These are phyloP conservation scores for Piaya cayana DNA, from an alignment of 2,113 vertebrate species.

Conservation along the genomic window DNA sequence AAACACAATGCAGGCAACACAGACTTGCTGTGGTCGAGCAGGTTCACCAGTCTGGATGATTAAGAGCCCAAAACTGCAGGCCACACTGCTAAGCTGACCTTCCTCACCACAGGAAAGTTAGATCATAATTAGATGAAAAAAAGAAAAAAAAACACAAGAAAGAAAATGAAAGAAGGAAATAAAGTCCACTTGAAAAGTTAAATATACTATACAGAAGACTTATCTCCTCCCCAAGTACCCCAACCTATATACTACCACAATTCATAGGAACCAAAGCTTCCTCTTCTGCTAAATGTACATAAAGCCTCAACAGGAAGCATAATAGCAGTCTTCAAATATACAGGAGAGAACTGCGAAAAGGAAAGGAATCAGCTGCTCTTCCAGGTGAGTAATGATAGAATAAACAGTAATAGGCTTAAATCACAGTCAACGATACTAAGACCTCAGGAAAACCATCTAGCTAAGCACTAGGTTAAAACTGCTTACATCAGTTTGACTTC, in stretches of 20 bases:
- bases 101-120: background rate
- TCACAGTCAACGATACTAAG: background rate
- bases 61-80: background rate
- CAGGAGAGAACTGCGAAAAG: background rate
- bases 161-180: background rate
- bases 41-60: background rate
- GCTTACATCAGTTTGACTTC: background rate
- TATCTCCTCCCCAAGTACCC: background rate
- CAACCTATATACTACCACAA: background rate
- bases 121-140: background rate
- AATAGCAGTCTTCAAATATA: background rate
- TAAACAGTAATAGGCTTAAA: background rate
- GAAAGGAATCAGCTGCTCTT: background rate
- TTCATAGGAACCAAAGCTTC: background rate
- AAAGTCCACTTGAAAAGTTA: background rate
- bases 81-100: background rate
- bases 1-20: background rate
- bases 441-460: background rate
- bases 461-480: background rate
- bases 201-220: background rate
- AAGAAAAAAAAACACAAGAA: background rate
- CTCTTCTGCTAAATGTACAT: background rate
- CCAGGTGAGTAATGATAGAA: background rate
- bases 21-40: slow-evolving; percentile 12
- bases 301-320: background rate